Evolutionary conservation across 2,113 vertebrate genomes (phyloP).

Genomic region (Hymenochirus boettgeri): DNA sequence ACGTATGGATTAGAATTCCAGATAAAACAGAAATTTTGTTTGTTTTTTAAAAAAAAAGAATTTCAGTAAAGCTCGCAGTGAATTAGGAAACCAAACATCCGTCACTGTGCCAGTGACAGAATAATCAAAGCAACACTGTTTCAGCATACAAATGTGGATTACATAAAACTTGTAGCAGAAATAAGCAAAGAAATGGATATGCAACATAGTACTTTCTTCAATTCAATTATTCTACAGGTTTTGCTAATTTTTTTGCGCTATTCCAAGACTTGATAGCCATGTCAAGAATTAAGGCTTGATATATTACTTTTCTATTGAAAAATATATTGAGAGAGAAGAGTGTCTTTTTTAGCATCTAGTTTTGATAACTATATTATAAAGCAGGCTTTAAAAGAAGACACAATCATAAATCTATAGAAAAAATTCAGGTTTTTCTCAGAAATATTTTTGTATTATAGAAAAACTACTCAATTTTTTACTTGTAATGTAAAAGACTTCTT

Average conservation of each 20-base stretch:
- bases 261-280: slow-evolving; percentile 3
- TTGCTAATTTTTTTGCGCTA: slow-evolving; percentile 8
- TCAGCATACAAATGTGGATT: slow-evolving; percentile 41
- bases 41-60: too few species aligned
- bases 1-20: slow-evolving; percentile 17
- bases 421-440: too few species aligned
- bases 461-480: too few species aligned
- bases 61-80: slow-evolving; percentile 10
- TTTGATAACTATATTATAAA: too few species aligned
- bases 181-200: slow-evolving; percentile 4
- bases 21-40: slow-evolving; percentile 13
- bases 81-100: slow-evolving; percentile 30
- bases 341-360: not conserved
- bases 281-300: slow-evolving; percentile 4
- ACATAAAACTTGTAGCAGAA: slow-evolving; percentile 24
- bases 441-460: too few species aligned
- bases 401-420: too few species aligned
- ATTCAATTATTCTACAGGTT: slow-evolving; percentile 16
- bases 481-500: too few species aligned
- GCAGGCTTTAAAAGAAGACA: too few species aligned
- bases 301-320: not conserved
- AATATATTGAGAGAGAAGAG: slow-evolving; percentile 10
- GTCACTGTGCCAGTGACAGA: slow-evolving; percentile 56
- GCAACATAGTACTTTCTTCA: not conserved
- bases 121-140: slow-evolving; percentile 65